A percentile compares a stretch with the other conserved stretches of the same genome.
phyloP scores from a whole-genome alignment of 2,797 vertebrate species.

The Enteromius paludinosus region DNA sequence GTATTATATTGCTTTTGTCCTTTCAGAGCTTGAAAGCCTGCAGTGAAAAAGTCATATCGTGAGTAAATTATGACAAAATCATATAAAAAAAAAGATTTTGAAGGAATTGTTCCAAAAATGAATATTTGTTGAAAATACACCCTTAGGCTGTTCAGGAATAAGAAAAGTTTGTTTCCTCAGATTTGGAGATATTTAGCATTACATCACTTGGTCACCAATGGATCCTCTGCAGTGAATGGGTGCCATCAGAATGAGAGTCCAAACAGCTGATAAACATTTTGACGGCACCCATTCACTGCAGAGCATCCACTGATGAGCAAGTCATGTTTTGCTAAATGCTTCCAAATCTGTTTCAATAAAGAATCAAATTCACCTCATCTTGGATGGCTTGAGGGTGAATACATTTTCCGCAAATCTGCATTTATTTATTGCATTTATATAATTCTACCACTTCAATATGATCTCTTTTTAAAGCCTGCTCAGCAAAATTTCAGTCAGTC shows the following conservation, averaged over 20 bases:
- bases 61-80: slow-evolving; percentile 5
- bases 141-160: background rate
- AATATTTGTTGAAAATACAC: background rate
- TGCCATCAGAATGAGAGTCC: too few species aligned
- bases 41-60: background rate
- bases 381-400: background rate
- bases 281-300: background rate
- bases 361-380: background rate
- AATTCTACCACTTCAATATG: background rate
- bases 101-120: background rate
- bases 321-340: background rate
- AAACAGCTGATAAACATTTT: too few species aligned
- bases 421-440: background rate
- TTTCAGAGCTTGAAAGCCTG: background rate
- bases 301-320: background rate
- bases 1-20: background rate
- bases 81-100: background rate
- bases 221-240: background rate
- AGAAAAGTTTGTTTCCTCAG: background rate
- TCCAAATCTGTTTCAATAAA: background rate
- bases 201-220: background rate
- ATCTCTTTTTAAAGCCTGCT: background rate
- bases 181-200: background rate
- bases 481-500: background rate
- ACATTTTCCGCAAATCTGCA: background rate